Percentiles rank a stretch among this genome's conserved stretches.
phyloP scores from a whole-genome alignment of 1,140 invertebrate species.

The Drosophila kohkoa region DNA sequence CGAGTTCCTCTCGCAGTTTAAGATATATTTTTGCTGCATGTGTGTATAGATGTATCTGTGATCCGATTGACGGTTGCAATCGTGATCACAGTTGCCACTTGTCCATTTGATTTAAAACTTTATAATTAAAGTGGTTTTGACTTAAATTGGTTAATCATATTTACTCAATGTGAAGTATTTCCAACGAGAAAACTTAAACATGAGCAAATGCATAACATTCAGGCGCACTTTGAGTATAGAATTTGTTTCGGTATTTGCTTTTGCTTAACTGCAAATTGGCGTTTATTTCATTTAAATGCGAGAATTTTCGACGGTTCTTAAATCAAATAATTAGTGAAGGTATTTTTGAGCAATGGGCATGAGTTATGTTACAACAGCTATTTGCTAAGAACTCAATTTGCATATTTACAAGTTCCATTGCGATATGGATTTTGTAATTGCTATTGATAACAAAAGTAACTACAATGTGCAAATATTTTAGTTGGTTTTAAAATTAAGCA shows the following conservation, averaged over 20 bases:
- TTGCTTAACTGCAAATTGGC: slow-evolving; percentile 39
- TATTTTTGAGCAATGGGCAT: background rate
- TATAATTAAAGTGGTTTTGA: slow-evolving; percentile 81
- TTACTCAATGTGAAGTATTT: slow-evolving; percentile 54
- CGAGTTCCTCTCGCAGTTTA: background rate
- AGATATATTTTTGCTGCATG: background rate
- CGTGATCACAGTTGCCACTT: slow-evolving; percentile 58
- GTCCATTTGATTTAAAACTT: slow-evolving; percentile 63
- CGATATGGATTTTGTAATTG: too few relatives aligned
- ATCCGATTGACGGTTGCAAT: slow-evolving; percentile 38
- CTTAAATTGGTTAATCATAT: slow-evolving; percentile 82
- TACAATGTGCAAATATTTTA: too few relatives aligned
- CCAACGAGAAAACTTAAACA: slow-evolving; percentile 9
- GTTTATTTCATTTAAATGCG: slow-evolving; percentile 52
- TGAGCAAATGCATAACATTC: slow-evolving; percentile 54
- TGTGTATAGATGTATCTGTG: slow-evolving; percentile 40
- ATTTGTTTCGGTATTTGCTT: slow-evolving; percentile 51
- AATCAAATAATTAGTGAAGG: slow-evolving; percentile 6
- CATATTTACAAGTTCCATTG: too few relatives aligned
- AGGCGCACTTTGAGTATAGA: slow-evolving; percentile 34
- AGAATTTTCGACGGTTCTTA: slow-evolving; percentile 30
- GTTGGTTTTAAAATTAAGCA: too few relatives aligned
- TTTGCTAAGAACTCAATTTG: too few relatives aligned
- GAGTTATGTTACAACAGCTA: too few relatives aligned
- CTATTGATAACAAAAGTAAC: too few relatives aligned